Evolutionary conservation across 1,140 invertebrate species (phyloP).

Genomic region (Thereuonema tuberculata): DNA sequence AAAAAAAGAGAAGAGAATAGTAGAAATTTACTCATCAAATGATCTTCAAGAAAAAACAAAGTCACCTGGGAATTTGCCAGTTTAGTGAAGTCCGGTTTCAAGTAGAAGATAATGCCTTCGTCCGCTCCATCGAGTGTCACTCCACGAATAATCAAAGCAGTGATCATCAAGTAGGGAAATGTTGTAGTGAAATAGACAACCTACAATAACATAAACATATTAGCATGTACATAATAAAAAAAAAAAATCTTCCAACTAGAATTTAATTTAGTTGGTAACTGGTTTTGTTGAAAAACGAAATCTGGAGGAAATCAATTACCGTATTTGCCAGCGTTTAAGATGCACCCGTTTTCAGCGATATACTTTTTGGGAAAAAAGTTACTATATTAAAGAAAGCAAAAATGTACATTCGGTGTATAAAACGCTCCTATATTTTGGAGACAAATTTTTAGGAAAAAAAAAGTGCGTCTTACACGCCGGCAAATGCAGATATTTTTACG

Average conservation of each 20-base stretch:
- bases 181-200: slow-evolving; percentile 88
- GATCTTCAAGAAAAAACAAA: no score
- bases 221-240: not conserved
- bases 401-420: no score
- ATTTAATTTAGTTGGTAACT: no score
- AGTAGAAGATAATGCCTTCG: slow-evolving; percentile 83
- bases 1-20: not conserved
- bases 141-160: slow-evolving; percentile 74
- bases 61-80: slow-evolving; percentile 62
- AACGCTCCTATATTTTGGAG: no score
- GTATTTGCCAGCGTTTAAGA: no score
- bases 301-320: no score
- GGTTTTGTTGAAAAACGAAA: no score
- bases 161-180: slow-evolving; percentile 84
- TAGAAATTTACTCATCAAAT: not conserved
- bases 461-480: no score
- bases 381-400: no score
- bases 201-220: slow-evolving; percentile 22
- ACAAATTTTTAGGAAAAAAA: no score
- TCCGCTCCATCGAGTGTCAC: slow-evolving; percentile 65
- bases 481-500: no score
- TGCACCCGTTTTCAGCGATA: not conserved
- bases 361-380: no score
- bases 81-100: slow-evolving; percentile 77
- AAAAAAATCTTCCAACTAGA: not conserved